Conservation (phyloP, 2,797 vertebrate genomes). For the Eulemur albifrons region DNA sequence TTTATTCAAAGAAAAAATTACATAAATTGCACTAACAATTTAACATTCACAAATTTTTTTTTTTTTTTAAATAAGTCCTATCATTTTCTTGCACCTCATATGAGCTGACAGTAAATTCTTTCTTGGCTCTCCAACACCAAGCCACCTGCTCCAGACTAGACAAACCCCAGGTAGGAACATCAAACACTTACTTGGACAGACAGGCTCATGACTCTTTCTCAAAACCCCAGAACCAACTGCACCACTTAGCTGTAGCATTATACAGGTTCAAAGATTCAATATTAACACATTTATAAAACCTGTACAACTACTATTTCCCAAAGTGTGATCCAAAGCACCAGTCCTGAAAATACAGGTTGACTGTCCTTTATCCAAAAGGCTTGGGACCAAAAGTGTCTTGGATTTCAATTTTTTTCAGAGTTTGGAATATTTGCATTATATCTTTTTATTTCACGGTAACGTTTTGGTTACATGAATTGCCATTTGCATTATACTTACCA, state of each 20-base stretch:
- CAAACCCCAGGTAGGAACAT: not conserved
- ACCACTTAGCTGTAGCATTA: not conserved
- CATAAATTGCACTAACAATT: not conserved
- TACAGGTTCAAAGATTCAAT: not conserved
- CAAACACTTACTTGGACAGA: not conserved
- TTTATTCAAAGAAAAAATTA: not conserved
- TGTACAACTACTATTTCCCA: not conserved
- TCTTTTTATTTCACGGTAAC: too few relatives aligned
- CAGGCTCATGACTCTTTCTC: not conserved
- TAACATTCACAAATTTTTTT: not conserved
- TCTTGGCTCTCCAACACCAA: conserved; percentile 14
- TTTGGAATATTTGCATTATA: not conserved
- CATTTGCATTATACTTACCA: not conserved
- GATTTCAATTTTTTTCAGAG: not conserved
- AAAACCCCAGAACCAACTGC: not conserved
- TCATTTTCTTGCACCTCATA: not conserved
- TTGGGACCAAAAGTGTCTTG: not conserved
- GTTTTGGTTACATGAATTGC: too few relatives aligned
- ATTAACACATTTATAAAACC: not conserved
- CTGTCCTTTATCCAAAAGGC: not conserved
- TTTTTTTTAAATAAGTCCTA: not conserved
- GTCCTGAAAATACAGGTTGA: not conserved
- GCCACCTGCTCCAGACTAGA: not conserved
- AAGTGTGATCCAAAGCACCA: not conserved
- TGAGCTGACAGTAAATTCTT: not conserved